phyloP scores from a whole-genome alignment of 2,113 vertebrate genomes.

The Scolopax mira region DNA sequence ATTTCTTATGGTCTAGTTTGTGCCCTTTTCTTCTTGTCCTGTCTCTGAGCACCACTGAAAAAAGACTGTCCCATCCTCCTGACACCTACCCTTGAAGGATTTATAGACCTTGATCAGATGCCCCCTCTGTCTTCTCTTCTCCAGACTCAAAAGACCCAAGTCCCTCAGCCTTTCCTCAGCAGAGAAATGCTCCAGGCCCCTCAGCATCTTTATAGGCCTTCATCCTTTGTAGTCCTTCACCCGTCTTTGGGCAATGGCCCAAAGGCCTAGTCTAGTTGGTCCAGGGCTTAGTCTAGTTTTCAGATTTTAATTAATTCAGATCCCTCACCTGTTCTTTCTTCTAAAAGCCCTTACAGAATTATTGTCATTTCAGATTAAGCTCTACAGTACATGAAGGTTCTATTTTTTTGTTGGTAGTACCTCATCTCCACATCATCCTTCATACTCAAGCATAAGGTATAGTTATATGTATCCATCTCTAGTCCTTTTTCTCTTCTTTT shows the following conservation, averaged over 20 bases:
- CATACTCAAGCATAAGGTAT: not conserved
- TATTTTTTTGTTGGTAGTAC: not conserved
- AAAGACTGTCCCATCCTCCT: too few relatives aligned
- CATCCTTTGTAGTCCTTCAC: not conserved
- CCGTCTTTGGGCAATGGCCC: not conserved
- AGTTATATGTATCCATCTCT: not conserved
- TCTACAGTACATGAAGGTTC: not conserved
- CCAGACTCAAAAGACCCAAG: too few relatives aligned
- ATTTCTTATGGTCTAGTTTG: too few relatives aligned
- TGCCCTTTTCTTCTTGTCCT: too few relatives aligned
- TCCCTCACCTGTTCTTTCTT: not conserved
- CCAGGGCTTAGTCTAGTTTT: not conserved
- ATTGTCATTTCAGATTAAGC: not conserved
- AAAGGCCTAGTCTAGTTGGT: too few relatives aligned
- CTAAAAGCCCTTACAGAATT: not conserved
- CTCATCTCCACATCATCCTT: not conserved
- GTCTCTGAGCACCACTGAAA: too few relatives aligned
- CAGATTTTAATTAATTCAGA: not conserved
- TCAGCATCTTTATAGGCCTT: too few relatives aligned
- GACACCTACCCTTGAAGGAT: too few relatives aligned
- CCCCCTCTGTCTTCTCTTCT: too few relatives aligned
- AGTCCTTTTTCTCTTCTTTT: not conserved
- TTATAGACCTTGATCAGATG: too few relatives aligned
- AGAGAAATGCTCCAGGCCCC: too few relatives aligned
- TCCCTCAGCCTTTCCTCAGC: too few relatives aligned